Base-by-base conservation (phyloP, 2,888 invertebrate species). In the Neoitamus cyanurus region DNA sequence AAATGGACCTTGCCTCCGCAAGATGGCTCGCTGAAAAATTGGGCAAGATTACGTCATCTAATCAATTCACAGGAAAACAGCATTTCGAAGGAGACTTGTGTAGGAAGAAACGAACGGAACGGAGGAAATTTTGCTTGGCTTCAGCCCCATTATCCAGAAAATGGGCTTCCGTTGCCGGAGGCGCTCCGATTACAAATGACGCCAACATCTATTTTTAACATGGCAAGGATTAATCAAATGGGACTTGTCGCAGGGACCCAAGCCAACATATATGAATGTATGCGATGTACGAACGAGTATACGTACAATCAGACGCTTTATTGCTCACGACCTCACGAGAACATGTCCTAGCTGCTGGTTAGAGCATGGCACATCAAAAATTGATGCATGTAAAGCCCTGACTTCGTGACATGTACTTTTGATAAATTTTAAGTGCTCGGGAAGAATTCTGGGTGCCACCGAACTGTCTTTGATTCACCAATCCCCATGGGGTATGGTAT, bases 171-270 rank as follows among this genome's bases (percentile, higher is more conserved):
- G 58, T 58, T 58, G 58, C 58, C 20, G 58, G 9, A 58, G 58
- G 58, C 58, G 58, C 58, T 58, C 58, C 25, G 58, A 58, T 58
- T 58, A 58, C 58, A 58, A 58, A 58, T 58, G 58, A 58, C 2
- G 58, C 9, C 58, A 58, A 25, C 58, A 58, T 58, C 58, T 58
- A 58, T 58, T 58, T 58, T 58, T 58, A 58, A 58, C 58, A 58
- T 58, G 58, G 58, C 58, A 58, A 58, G 58, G 58, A 58, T 58
- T 58, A 58, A 58, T 58, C 58, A 58, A 58, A 58, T 58, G 20
- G 58, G 58, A 58, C 58, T 58, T 58, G 58, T 58, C 58, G 9
- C 58, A 58, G 25, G 0, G 20, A 58, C 3, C 5, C 58, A 20
- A 25, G n/a, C n/a, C n/a, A n/a, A n/a, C n/a, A n/a, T n/a, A n/a